Conservation (phyloP, 1,140 invertebrate genomes). For the Hyles vespertilio region DNA sequence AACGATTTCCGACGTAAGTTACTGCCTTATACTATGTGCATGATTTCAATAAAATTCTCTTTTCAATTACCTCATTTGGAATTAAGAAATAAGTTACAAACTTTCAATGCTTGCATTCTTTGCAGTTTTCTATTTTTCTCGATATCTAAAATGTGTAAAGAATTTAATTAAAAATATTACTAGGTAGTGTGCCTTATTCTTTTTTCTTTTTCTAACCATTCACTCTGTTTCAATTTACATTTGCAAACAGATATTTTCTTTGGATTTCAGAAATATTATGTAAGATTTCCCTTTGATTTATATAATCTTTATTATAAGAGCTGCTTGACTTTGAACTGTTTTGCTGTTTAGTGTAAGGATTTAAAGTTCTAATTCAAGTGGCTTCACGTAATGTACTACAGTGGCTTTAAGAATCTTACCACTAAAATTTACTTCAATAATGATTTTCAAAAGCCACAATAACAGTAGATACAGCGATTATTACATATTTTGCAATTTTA, state of each 20-base stretch:
- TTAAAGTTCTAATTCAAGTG: constrained; percentile 25
- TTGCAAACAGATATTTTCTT: constrained; percentile 59
- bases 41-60: constrained; percentile 36
- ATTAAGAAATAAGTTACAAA: constrained; percentile 20
- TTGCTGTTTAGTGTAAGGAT: not conserved
- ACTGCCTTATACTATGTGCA: constrained; percentile 34
- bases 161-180: constrained; percentile 20
- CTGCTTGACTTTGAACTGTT: constrained; percentile 35
- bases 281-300: constrained; percentile 47
- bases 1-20: constrained; percentile 21
- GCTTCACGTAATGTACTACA: constrained; percentile 17
- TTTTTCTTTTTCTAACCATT: constrained; percentile 45
- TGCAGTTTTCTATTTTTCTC: constrained; percentile 38
- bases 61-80: constrained; percentile 14
- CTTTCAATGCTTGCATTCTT: constrained; percentile 46
- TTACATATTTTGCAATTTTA: constrained; percentile 29
- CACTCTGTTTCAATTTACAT: constrained; percentile 53
- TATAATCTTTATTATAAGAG: constrained; percentile 15
- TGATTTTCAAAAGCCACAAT: constrained; percentile 29
- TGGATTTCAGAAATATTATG: constrained; percentile 59
- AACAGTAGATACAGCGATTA: constrained; percentile 35
- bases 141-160: constrained; percentile 31
- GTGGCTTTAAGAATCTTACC: constrained; percentile 22
- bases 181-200: constrained; percentile 13
- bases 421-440: constrained; percentile 3